Base-by-base conservation (phyloP, 1,140 invertebrate species). In the Antheraea mylitta region DNA sequence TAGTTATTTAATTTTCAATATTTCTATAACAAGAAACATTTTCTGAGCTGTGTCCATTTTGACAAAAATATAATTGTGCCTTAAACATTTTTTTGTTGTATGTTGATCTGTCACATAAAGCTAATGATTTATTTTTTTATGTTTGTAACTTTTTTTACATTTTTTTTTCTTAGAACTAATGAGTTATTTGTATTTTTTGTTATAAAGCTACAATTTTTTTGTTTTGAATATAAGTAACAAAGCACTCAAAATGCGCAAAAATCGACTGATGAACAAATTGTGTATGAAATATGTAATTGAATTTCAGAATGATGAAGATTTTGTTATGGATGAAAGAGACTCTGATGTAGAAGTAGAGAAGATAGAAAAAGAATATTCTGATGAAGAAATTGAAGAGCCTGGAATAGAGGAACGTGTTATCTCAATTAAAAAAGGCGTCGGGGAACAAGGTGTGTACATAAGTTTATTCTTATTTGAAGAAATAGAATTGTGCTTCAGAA, bases 281-380 rank as follows among this genome's bases (percentile, higher is more conserved):
- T 53, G 5, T 68, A 53, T 68, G 16, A 16, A 22, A 22, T 69
- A n/a, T 53, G 16, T 13, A 13, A 68, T 48, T 71, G 37, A 30
- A 65, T 71, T 68, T 18, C 65, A 87, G 82, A 81, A 85, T 63
- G 79, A 80, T 37, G 73, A 82, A n/a, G 78, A 86, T 22, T 36
- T 61, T 13, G 68, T 81, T 18, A 74, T 76, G 18, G 70, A 70
- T 5, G 71, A 75, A 48, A 77, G 79, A n/a, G 69, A 83, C 48
- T 66, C 66, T 30, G 79, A 79, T n/a, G 70, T 82, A 18, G 85
- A 87, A 73, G 70, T 85, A 64, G 85, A 87, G 45, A 78, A 72
- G 58, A 75, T 83, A n/a, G 81, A 85, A 58, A 72, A 73, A 61
- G 82, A 86, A 66, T 53, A 75, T 10, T 64, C 69, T 13, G 77